A percentile compares a stretch with the other conserved stretches of the same genome.
These are phyloP conservation scores for Rhinatrema bivittatum DNA, from an alignment of 2,797 vertebrate species.

Conservation along the genomic window DNA sequence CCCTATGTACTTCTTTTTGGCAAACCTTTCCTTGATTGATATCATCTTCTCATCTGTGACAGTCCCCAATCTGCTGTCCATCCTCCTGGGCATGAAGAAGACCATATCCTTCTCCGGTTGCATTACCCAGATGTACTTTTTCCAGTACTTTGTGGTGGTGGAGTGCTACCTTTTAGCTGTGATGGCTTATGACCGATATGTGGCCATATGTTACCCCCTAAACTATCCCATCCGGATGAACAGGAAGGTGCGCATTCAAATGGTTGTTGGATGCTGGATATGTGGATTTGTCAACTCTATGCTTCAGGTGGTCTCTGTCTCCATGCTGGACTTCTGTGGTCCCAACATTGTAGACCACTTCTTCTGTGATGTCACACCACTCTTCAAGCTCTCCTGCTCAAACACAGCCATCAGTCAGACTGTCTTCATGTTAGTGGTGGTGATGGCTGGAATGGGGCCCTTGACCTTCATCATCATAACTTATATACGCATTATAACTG, in stretches of 20 bases:
- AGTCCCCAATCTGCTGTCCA: conserved; percentile 7
- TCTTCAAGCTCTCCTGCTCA: conserved; percentile 24
- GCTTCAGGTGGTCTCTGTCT: conserved; percentile 1
- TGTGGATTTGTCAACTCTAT: conserved; percentile 5
- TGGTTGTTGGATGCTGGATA: conserved; percentile 4
- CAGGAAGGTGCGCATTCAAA: neutral
- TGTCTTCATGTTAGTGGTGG: neutral
- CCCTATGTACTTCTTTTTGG: conserved; percentile 21
- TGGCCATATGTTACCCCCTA: conserved; percentile 23
- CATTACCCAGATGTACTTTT: conserved; percentile 23
- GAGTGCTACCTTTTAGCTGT: conserved; percentile 20
- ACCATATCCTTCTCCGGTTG: conserved; percentile 3
- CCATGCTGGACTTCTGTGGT: conserved; percentile 7
- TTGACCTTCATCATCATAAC: conserved; percentile 22
- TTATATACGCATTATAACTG: conserved; percentile 2
- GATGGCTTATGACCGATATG: conserved; percentile 4
- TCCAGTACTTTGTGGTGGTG: conserved; percentile 10
- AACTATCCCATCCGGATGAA: conserved; percentile 4
- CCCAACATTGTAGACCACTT: conserved; percentile 16
- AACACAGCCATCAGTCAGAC: conserved; percentile 17
- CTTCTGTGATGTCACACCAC: conserved; percentile 18
- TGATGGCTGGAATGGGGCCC: conserved; percentile 7
- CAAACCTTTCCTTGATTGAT: conserved; percentile 14
- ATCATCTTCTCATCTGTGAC: conserved; percentile 18
- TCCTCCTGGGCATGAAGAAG: conserved; percentile 1